phyloP scores from a whole-genome alignment of 2,888 invertebrate genomes.

The Heteromurus nitidus region DNA sequence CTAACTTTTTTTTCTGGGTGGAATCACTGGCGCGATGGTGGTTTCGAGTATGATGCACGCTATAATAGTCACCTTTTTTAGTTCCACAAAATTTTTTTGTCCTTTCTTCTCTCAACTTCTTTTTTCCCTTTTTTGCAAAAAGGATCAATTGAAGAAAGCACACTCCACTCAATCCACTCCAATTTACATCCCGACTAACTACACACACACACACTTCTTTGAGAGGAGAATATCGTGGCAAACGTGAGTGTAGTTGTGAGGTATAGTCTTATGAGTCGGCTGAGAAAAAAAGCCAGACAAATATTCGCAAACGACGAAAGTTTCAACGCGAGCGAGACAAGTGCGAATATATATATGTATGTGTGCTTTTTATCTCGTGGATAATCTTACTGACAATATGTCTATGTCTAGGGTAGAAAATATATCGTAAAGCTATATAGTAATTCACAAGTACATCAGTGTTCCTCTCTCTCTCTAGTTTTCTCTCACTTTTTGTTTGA shows the following conservation, averaged over 20 bases:
- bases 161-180: not conserved
- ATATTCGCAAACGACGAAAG: conserved; percentile 47
- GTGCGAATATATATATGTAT: conserved; percentile 41
- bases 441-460: not conserved
- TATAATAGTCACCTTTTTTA: too few species aligned
- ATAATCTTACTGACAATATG: not conserved
- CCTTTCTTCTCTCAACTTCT: too few species aligned
- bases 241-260: too few species aligned
- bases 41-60: too few species aligned
- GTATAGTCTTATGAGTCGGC: too few species aligned
- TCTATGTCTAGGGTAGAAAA: not conserved
- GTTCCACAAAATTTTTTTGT: too few species aligned
- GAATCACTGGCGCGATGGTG: not conserved
- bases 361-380: conserved; percentile 6
- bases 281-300: conserved; percentile 58
- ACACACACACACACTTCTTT: not conserved
- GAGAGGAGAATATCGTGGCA: not conserved
- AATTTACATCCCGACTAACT: not conserved
- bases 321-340: conserved; percentile 60
- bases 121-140: not conserved
- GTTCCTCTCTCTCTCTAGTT: conserved; percentile 29
- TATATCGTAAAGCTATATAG: not conserved
- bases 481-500: conserved; percentile 53
- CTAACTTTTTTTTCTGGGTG: too few species aligned
- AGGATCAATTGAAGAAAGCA: not conserved